These are phyloP conservation scores for Echinarachnius parma DNA, from an alignment of 53 echinoderm and acorn worm genomes.

Conservation along the genomic window DNA sequence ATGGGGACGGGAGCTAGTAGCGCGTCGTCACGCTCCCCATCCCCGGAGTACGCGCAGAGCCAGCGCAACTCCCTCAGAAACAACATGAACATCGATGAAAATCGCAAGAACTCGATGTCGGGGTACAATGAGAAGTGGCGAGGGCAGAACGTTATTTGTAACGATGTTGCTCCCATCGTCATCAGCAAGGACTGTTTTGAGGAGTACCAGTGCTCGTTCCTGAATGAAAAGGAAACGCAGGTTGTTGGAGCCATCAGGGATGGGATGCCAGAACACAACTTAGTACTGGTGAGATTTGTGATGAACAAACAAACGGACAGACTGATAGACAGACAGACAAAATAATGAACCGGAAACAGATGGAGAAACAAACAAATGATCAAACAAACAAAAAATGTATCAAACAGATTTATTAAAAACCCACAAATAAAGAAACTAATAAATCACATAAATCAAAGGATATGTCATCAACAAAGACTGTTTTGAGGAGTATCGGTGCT, in stretches of 20 bases:
- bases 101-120: slow-evolving; percentile 63
- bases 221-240: slow-evolving; percentile 64
- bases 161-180: slow-evolving; percentile 89
- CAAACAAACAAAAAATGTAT: no score
- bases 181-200: slow-evolving; percentile 93
- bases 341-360: no score
- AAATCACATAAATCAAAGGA: no score
- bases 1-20: slow-evolving; percentile 99
- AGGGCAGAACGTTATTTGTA: slow-evolving; percentile 89
- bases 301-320: no score
- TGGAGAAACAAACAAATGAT: no score
- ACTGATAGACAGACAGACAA: no score
- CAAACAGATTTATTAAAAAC: no score
- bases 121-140: slow-evolving; percentile 64
- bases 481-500: slow-evolving; percentile 94
- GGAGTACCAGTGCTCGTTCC: slow-evolving; percentile 86
- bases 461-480: slow-evolving; percentile 91
- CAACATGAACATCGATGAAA: slow-evolving; percentile 12
- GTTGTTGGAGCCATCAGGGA: slow-evolving; percentile 72
- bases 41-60: slow-evolving; percentile 67
- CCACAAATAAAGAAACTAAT: no score
- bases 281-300: slow-evolving; percentile 90
- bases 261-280: slow-evolving; percentile 77
- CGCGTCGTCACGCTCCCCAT: slow-evolving; percentile 88
- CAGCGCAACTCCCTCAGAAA: slow-evolving; percentile 50